A percentile compares a stretch with the other conserved stretches of the same genome.
These are phyloP conservation scores for Drosophila antonietae DNA, from an alignment of 2,888 invertebrate genomes.

Conservation along the genomic window DNA sequence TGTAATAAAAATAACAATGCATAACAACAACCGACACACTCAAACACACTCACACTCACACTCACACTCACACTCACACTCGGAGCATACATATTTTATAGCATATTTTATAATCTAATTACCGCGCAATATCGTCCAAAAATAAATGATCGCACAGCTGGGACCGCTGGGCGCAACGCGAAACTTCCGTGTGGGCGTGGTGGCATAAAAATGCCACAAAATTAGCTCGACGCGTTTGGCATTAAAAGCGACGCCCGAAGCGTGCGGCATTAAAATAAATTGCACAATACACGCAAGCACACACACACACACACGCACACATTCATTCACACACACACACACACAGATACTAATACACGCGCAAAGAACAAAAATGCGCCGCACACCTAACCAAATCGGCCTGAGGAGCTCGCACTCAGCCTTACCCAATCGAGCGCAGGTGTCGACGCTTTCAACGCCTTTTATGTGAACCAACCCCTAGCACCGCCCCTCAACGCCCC, in stretches of 20 bases:
- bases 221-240: conserved; percentile 77
- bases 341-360: conserved; percentile 1
- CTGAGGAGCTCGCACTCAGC: conserved; percentile 31
- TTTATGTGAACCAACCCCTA: conserved; percentile 45
- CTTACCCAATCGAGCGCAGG: conserved; percentile 62
- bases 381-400: conserved; percentile 44
- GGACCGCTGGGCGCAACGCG: conserved; percentile 42
- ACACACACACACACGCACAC: conserved; percentile 16
- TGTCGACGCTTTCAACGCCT: conserved; percentile 74
- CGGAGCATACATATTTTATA: conserved; percentile 70
- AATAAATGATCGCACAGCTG: conserved; percentile 76
- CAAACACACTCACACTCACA: conserved; percentile 7
- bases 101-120: conserved; percentile 83
- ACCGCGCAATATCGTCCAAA: conserved; percentile 67
- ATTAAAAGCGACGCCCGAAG: conserved; percentile 75
- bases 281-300: conserved; percentile 65
- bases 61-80: conserved; percentile 10
- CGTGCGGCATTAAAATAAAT: conserved; percentile 77
- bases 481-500: neutral
- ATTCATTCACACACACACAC: neutral
- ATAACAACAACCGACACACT: conserved; percentile 41
- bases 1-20: conserved; percentile 69
- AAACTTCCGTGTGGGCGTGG: conserved; percentile 35
- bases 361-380: conserved; percentile 40
- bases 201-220: conserved; percentile 75